phyloP scores from a whole-genome alignment of 2,888 invertebrate genomes.

The Hirtodrosophila confusa region DNA sequence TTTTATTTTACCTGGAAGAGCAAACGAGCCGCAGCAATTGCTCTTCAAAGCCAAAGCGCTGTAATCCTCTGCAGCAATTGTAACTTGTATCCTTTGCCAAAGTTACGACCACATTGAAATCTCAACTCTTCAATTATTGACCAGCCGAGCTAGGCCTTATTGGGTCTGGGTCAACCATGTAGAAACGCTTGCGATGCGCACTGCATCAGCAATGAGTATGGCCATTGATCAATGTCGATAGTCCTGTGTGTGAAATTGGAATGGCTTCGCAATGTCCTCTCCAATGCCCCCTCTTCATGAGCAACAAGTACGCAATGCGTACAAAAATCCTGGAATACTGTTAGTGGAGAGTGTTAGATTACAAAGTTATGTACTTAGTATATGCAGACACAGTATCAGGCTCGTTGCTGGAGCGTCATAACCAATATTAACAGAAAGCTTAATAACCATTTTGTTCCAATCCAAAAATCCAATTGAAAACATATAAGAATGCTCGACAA shows the following conservation, averaged over 20 bases:
- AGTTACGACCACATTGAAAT: slow-evolving; percentile 42
- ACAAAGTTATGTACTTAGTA: too few species aligned
- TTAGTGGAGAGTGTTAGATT: neutral
- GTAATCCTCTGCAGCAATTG: slow-evolving; percentile 37
- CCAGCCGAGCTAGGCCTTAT: slow-evolving; percentile 19
- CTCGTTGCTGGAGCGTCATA: too few species aligned
- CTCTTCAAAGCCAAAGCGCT: neutral
- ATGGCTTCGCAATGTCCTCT: slow-evolving; percentile 17
- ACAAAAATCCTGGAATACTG: slow-evolving; percentile 1
- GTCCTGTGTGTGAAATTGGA: slow-evolving; percentile 8
- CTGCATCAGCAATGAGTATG: slow-evolving; percentile 33
- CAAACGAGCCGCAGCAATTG: slow-evolving; percentile 6
- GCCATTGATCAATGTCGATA: slow-evolving; percentile 4
- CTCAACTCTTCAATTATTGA: slow-evolving; percentile 55
- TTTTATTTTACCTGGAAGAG: neutral
- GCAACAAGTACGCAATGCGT: slow-evolving; percentile 61
- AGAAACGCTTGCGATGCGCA: neutral
- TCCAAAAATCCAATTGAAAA: too few species aligned
- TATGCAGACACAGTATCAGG: too few species aligned
- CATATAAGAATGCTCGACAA: too few species aligned
- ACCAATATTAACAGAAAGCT: too few species aligned
- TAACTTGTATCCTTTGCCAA: slow-evolving; percentile 24
- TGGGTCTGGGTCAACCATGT: slow-evolving; percentile 4
- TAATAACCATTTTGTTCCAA: too few species aligned
- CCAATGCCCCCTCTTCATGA: slow-evolving; percentile 5